Evolutionary conservation across 2,113 vertebrate species (phyloP).

Genomic region (Pluvialis apricaria): DNA sequence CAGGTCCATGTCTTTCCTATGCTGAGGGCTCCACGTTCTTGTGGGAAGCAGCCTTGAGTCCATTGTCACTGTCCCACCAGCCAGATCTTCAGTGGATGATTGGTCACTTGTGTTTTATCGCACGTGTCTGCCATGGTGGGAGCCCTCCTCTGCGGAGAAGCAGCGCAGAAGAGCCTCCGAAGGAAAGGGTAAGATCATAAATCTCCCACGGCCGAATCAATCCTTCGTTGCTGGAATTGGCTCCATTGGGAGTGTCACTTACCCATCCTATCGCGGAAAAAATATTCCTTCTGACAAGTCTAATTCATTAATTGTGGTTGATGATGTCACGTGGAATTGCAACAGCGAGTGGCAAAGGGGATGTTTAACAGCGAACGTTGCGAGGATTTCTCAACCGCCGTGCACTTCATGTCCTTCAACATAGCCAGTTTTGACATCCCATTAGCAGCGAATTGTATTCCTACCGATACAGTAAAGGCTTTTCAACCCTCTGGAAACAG

Average conservation of each 20-base stretch:
- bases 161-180: fast-evolving
- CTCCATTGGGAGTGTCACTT: neutral
- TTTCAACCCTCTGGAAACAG: neutral
- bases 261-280: neutral
- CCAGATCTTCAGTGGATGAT: fast-evolving
- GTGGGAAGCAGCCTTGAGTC: neutral
- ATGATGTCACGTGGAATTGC: neutral
- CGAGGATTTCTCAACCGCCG: neutral
- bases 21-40: neutral
- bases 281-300: neutral
- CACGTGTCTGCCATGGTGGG: neutral
- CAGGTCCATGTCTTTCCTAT: too few relatives aligned
- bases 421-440: neutral
- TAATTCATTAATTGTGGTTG: neutral
- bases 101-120: neutral
- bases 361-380: fast-evolving
- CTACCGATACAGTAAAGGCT: neutral
- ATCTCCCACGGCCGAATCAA: neutral
- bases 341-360: fast-evolving
- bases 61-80: neutral
- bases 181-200: neutral
- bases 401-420: neutral
- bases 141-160: neutral
- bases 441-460: neutral
- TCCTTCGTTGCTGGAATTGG: neutral